Conservation (phyloP, 1,140 invertebrate species). For the Drosophila parvula region DNA sequence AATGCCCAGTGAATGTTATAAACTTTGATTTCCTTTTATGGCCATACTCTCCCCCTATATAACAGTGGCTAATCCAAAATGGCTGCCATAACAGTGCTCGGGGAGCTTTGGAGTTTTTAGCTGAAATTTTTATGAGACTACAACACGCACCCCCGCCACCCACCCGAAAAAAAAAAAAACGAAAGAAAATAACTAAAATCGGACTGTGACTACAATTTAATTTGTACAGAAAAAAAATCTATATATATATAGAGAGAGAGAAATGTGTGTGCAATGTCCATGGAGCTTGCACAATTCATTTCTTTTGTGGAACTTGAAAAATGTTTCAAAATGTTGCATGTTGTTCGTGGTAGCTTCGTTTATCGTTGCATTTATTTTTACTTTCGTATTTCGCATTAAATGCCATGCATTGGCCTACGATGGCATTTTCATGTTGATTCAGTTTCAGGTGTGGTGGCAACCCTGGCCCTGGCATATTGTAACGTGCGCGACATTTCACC, state of each 20-base stretch:
- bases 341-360: conserved; percentile 15
- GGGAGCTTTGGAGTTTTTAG: conserved; percentile 42
- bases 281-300: conserved; percentile 34
- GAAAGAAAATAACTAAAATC: conserved; percentile 51
- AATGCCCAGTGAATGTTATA: conserved; percentile 72
- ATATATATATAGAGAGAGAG: conserved; percentile 13
- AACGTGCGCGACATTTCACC: conserved; percentile 20
- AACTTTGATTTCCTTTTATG: conserved; percentile 73
- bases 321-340: conserved; percentile 55
- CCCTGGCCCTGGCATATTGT: conserved; percentile 28
- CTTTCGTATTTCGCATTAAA: conserved; percentile 53
- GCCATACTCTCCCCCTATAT: neutral
- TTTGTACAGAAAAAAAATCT: conserved; percentile 61
- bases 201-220: conserved; percentile 73
- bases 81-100: conserved; percentile 58
- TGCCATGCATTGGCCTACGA: conserved; percentile 59
- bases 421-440: conserved; percentile 71
- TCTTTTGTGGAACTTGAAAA: conserved; percentile 60
- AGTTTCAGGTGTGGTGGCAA: conserved; percentile 3
- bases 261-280: conserved; percentile 21
- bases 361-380: conserved; percentile 40
- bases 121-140: conserved; percentile 73
- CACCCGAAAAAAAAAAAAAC: no score
- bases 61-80: conserved; percentile 63
- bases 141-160: conserved; percentile 62